Evolutionary conservation across 2,888 invertebrate genomes (phyloP), one percentile per base, ranked within the genome.

Genomic region (Troides oblongomaculatus): DNA sequence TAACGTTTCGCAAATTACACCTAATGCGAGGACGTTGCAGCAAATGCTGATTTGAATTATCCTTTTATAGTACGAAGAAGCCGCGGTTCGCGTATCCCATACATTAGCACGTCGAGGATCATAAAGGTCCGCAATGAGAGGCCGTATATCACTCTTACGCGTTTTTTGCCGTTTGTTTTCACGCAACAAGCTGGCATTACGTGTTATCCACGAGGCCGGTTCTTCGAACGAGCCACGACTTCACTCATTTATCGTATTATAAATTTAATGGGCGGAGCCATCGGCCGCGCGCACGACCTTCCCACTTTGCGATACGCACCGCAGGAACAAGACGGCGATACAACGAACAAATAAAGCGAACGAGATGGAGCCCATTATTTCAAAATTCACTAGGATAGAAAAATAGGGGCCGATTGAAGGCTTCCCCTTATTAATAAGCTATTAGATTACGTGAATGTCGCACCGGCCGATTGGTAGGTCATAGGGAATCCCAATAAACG

Each of bases 341-440:
- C 76, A 74, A 79, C 77, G 84, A 81, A 87, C 73, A 77, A 79
- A 81, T 73, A 85, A 83, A 84, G 81, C 74, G 75, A 86, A 84
- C 73, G 82, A 85, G 86, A 87, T 76, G 81, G 83, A 84, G 79
- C 83, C 84, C 76, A 87, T 87, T 84, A 89, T 88, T 91, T 87
- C 82, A 81, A 86, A 87, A 79, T 88, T 85, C 77, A 82, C 92
- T 91, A 92, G 84, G 82, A 88, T 90, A 91, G 91, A 88, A 89
- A 86, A 91, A 90, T 89, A 84, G 87, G 90, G 91, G 82, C 80
- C 85, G 84, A 84, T 85, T 80, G 84, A 85, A 81, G 84, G 85
- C 84, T 90, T 91, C 90, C 90, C 91, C 86, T 90, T 84, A 90
- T 92, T 92, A 92, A 92, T 91, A 91, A 91, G 91, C 92, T 92